Conservation (phyloP, 2,113 vertebrate species). For the Platysteira castanea region DNA sequence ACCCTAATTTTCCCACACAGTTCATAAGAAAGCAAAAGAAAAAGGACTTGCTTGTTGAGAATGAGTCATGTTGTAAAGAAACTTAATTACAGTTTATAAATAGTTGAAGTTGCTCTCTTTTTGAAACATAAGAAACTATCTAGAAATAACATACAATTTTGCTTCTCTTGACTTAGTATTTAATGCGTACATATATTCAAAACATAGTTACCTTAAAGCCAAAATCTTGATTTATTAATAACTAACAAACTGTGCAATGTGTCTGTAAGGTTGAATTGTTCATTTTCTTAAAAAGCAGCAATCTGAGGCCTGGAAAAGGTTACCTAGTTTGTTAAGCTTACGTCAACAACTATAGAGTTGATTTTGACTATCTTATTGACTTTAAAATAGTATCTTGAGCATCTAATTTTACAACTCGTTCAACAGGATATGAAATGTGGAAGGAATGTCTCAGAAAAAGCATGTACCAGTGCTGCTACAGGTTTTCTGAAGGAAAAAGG, state of each 20-base stretch:
- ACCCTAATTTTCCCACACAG: conserved; percentile 61
- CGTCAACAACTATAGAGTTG: not conserved
- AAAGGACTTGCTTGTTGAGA: conserved; percentile 55
- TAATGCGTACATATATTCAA: not conserved
- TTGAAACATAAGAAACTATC: conserved; percentile 23
- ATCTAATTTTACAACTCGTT: not conserved
- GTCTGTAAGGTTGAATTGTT: not conserved
- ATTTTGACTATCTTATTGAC: not conserved
- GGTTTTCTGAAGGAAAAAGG: not conserved
- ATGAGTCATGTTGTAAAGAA: conserved; percentile 60
- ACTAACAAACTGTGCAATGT: not conserved
- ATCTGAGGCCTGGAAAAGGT: not conserved
- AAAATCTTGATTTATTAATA: not conserved
- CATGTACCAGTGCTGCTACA: not conserved
- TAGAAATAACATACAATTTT: not conserved
- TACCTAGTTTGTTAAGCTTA: not conserved
- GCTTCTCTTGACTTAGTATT: conserved; percentile 9
- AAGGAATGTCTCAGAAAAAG: not conserved
- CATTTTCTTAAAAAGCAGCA: not conserved
- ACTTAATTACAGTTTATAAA: conserved; percentile 66
- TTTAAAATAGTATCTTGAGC: not conserved
- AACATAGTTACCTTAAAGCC: not conserved
- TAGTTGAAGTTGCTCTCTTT: conserved; percentile 61
- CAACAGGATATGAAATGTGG: not conserved
- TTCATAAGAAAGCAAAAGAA: conserved; percentile 56